Conservation (phyloP, 2,113 vertebrate genomes). For the Phalacrocorax pelagicus region DNA sequence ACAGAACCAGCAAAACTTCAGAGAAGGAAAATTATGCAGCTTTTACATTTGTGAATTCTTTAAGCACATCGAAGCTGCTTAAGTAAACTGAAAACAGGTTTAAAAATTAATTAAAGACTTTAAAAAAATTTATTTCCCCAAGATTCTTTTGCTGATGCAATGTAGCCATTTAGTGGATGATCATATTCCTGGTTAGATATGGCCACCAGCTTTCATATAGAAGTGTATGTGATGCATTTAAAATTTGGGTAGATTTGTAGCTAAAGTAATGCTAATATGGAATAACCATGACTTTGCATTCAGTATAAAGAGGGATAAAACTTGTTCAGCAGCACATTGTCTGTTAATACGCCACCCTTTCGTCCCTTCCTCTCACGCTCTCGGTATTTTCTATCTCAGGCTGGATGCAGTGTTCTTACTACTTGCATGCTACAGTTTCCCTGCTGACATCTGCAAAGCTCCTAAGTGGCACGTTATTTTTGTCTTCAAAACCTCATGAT, state of each 20-base stretch:
- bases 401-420: background rate
- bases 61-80: background rate
- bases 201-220: background rate
- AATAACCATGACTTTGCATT: background rate
- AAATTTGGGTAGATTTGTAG: background rate
- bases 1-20: background rate
- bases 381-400: background rate
- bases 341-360: background rate
- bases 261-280: background rate
- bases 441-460: background rate
- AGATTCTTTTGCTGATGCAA: background rate
- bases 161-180: background rate
- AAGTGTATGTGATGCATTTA: background rate
- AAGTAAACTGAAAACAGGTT: background rate
- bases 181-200: background rate
- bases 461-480: rapidly evolving
- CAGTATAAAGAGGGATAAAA: background rate
- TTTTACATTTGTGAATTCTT: background rate
- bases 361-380: background rate
- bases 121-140: background rate
- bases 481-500: background rate
- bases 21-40: background rate
- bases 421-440: background rate
- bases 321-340: background rate
- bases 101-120: background rate